Conservation (phyloP, 2,888 invertebrate species). For the Pseudococcus viburni region DNA sequence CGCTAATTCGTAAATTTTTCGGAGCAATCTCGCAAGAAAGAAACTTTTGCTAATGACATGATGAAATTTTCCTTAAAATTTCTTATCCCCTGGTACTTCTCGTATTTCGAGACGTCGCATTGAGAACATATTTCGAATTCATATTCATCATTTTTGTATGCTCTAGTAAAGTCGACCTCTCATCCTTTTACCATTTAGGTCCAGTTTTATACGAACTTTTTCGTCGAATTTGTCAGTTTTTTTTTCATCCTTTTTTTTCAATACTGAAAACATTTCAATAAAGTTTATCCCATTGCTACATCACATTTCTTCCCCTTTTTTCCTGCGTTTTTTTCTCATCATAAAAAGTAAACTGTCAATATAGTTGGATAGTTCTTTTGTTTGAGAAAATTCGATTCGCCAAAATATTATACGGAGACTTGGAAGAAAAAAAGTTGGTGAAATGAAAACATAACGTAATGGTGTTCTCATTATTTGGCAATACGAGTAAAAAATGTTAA, state of each 20-base stretch:
- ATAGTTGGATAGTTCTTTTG: neutral
- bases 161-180: neutral
- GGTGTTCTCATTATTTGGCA: too few relatives aligned
- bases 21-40: neutral
- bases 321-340: neutral
- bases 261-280: neutral
- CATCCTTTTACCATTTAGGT: neutral
- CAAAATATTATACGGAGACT: neutral
- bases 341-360: neutral
- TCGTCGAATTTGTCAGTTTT: slow-evolving; percentile 30
- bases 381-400: neutral
- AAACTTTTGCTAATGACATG: neutral
- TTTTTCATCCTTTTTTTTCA: neutral
- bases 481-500: too few relatives aligned
- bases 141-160: neutral
- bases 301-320: neutral
- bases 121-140: neutral
- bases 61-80: neutral
- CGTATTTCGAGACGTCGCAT: neutral
- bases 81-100: neutral
- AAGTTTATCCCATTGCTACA: neutral
- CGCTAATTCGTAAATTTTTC: neutral
- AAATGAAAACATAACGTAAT: neutral
- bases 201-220: neutral
- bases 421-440: neutral